Percentiles rank a stretch among this genome's conserved stretches.
phyloP scores from a whole-genome alignment of 2,797 vertebrate species.

The Todus mexicanus region DNA sequence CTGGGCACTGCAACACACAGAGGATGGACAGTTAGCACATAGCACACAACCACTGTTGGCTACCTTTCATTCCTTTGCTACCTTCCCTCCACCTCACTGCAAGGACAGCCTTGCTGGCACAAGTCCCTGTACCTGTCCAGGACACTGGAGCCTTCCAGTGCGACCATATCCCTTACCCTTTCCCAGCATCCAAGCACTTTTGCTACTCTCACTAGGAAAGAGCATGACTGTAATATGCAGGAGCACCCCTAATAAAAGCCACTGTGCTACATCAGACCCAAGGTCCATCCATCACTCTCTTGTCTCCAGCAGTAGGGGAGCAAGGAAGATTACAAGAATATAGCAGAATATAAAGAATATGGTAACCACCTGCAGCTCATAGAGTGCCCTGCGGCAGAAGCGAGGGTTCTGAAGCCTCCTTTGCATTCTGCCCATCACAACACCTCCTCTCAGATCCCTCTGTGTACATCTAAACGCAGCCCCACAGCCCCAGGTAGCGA shows the following conservation, averaged over 20 bases:
- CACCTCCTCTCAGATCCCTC: background rate
- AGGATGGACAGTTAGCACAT: background rate
- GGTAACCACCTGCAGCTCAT: background rate
- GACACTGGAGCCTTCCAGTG: background rate
- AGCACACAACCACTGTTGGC: background rate
- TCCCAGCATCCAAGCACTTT: background rate
- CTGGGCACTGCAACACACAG: constrained; percentile 68
- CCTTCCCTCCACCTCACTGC: background rate
- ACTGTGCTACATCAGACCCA: background rate
- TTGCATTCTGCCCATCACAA: background rate
- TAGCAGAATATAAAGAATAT: background rate
- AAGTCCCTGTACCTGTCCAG: background rate
- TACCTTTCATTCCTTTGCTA: background rate
- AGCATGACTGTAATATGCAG: background rate
- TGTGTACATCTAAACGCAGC: rapidly evolving
- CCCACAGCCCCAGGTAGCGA: background rate
- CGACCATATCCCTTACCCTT: background rate
- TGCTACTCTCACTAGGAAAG: background rate
- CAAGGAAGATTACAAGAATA: background rate
- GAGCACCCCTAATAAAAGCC: background rate
- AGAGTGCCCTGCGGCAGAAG: background rate
- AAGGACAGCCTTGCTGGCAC: background rate
- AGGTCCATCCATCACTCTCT: background rate
- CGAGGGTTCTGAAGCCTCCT: background rate
- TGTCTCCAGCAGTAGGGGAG: background rate